A percentile compares a stretch with the other conserved stretches of the same genome.
phyloP scores from a whole-genome alignment of 2,888 invertebrate genomes.

The Apoda limacodes region DNA sequence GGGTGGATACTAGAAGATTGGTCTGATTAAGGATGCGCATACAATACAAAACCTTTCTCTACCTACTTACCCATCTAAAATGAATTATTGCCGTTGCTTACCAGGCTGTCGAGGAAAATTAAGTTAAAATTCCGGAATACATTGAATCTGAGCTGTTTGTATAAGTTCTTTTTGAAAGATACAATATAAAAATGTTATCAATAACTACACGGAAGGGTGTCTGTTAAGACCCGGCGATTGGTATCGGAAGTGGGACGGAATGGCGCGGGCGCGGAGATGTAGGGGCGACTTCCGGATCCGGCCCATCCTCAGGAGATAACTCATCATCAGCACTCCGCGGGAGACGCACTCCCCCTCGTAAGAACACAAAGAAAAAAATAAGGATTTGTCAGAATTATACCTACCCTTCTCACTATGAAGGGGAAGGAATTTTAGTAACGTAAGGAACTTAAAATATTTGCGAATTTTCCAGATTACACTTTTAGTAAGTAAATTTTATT shows the following conservation, averaged over 20 bases:
- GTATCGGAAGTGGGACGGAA: constrained; percentile 58
- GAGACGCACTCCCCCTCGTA: constrained; percentile 42
- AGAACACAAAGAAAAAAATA: constrained; percentile 52
- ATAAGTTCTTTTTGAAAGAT: constrained; percentile 3
- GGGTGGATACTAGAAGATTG: too few species aligned
- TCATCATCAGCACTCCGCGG: constrained; percentile 61
- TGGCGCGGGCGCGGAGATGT: constrained; percentile 45
- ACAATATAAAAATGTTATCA: constrained; percentile 24
- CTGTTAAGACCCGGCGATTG: constrained; percentile 51
- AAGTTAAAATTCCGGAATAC: too few species aligned
- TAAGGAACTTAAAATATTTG: too few species aligned
- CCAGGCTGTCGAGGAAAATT: too few species aligned
- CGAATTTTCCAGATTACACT: too few species aligned
- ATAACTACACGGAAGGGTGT: constrained; percentile 43
- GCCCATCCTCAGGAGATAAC: constrained; percentile 41
- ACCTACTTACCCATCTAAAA: too few species aligned
- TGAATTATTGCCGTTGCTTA: too few species aligned
- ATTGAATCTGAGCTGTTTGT: too few species aligned
- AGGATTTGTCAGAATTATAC: constrained; percentile 62
- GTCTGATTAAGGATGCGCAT: too few species aligned
- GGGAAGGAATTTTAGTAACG: too few species aligned
- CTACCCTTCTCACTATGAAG: constrained; percentile 40
- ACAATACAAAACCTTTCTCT: too few species aligned
- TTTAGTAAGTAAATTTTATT: too few species aligned
- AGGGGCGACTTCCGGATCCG: constrained; percentile 51